phyloP scores from a whole-genome alignment of 2,113 vertebrate species.

The Cygnus atratus region DNA sequence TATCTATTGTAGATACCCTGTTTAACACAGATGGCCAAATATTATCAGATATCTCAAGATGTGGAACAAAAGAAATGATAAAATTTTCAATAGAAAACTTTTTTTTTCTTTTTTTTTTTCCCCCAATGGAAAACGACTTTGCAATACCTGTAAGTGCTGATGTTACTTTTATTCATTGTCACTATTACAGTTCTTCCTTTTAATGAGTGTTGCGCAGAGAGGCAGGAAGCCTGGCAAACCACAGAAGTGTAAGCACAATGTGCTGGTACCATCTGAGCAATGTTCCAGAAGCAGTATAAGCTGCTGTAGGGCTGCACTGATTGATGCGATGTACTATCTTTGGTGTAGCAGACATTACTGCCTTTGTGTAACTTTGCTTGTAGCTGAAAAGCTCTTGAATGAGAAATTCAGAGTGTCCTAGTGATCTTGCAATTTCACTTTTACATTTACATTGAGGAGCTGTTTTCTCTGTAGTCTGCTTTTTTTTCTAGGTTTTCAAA shows the following conservation, averaged over 20 bases:
- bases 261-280: neutral
- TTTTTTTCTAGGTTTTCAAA: neutral
- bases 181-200: neutral
- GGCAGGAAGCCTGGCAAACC: slow-evolving; percentile 25
- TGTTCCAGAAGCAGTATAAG: neutral
- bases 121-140: neutral
- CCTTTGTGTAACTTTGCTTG: neutral
- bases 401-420: neutral
- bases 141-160: neutral
- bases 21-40: neutral
- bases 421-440: neutral
- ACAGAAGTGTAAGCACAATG: neutral
- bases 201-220: neutral
- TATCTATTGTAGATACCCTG: neutral
- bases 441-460: neutral
- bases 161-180: neutral
- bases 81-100: neutral
- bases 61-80: neutral
- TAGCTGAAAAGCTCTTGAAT: neutral
- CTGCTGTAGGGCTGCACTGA: neutral
- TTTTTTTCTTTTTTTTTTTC: too few species aligned
- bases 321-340: neutral
- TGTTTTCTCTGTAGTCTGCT: neutral
- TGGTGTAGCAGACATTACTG: neutral
- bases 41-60: neutral